These are phyloP conservation scores for Phocoena sinus DNA, from an alignment of 2,113 vertebrate species.

Conservation along the genomic window DNA sequence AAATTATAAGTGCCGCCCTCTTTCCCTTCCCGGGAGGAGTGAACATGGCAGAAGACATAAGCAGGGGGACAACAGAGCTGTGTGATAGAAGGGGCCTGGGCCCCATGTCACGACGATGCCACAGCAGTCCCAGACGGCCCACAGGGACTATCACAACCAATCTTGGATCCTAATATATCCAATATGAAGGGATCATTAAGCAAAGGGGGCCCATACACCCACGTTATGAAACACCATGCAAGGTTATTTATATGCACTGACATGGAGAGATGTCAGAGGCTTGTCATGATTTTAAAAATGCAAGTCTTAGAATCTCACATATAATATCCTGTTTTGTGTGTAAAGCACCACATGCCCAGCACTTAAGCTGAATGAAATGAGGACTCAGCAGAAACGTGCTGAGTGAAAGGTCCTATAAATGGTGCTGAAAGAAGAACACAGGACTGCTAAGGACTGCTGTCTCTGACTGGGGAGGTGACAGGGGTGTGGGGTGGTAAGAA, in stretches of 20 bases:
- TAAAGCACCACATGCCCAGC: not conserved
- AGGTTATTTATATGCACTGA: not conserved
- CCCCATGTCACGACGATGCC: not conserved
- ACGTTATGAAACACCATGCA: rapidly evolving
- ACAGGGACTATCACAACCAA: not conserved
- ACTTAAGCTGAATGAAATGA: rapidly evolving
- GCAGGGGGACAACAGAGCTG: not conserved
- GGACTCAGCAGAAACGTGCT: not conserved
- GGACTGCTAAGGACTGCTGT: rapidly evolving
- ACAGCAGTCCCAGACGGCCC: not conserved
- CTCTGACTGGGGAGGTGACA: no score
- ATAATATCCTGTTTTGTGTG: rapidly evolving
- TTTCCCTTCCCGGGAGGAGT: not conserved
- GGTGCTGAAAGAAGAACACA: rapidly evolving
- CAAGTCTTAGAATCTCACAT: not conserved
- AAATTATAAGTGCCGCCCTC: not conserved
- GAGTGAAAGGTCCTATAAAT: not conserved
- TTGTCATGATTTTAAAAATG: not conserved
- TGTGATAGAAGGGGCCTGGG: not conserved
- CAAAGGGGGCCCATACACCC: rapidly evolving
- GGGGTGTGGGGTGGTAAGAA: not conserved
- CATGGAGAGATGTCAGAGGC: not conserved
- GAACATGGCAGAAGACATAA: no score
- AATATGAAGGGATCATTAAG: rapidly evolving
- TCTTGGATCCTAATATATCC: no score